Conservation (phyloP, 2,113 vertebrate genomes). For the Naja naja region DNA sequence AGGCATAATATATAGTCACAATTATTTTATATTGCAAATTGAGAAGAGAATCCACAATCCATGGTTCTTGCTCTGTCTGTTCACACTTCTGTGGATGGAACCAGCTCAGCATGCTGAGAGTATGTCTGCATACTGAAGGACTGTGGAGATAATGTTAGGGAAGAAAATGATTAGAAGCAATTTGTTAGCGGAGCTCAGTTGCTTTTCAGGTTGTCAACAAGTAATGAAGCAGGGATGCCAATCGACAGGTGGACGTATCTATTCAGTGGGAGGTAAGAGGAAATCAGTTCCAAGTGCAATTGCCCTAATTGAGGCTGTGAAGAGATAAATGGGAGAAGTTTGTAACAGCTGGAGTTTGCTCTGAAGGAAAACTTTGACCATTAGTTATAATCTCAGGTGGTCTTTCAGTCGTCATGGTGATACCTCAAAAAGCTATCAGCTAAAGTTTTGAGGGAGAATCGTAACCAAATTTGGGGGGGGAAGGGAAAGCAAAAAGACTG, state of each 20-base stretch:
- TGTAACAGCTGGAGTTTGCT: conserved; percentile 58
- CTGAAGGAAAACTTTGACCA: conserved; percentile 60
- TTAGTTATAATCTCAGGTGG: conserved; percentile 65
- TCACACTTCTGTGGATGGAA: background rate
- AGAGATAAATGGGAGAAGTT: conserved; percentile 66
- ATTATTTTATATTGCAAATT: conserved; percentile 7
- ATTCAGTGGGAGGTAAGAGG: conserved; percentile 61
- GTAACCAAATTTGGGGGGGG: conserved; percentile 23
- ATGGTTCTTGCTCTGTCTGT: background rate
- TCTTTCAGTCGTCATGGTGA: conserved; percentile 61
- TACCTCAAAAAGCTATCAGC: conserved; percentile 49
- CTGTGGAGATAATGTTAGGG: conserved; percentile 57
- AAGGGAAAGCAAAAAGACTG: conserved; percentile 25
- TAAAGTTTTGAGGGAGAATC: background rate
- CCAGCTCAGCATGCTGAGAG: fast-evolving
- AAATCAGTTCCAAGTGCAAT: conserved; percentile 60
- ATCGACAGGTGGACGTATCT: conserved; percentile 73
- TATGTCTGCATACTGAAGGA: conserved; percentile 20
- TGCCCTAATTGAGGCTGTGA: conserved; percentile 69
- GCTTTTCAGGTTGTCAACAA: conserved; percentile 66
- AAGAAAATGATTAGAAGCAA: conserved; percentile 75
- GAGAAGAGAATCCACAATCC: background rate
- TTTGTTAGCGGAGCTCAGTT: conserved; percentile 65
- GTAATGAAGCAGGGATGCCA: conserved; percentile 76
- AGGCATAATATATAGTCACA: background rate